A percentile compares a stretch with the other conserved stretches of the same genome.
phyloP scores from a whole-genome alignment of 64 coral and sea anemone genomes.

The Trachythela sp. region DNA sequence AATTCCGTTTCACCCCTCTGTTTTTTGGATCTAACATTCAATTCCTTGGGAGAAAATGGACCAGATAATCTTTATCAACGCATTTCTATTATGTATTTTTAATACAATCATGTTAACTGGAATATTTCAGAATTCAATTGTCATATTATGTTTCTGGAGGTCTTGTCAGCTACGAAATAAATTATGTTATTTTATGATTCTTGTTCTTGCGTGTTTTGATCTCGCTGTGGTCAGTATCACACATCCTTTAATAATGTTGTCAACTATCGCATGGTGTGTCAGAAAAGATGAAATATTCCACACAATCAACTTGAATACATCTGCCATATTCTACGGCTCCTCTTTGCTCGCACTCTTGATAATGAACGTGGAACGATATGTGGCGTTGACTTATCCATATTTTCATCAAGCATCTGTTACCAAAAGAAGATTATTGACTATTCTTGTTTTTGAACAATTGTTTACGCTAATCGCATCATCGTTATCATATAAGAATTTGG shows the following conservation, averaged over 20 bases:
- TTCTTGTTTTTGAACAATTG: neutral
- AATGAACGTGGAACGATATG: neutral
- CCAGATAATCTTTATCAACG: too few relatives aligned
- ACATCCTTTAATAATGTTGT: neutral
- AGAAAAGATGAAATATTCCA: neutral
- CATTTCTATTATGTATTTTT: neutral
- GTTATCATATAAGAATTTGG: neutral
- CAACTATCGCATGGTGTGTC: neutral
- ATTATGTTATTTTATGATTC: too few relatives aligned
- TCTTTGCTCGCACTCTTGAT: neutral
- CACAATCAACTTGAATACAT: neutral
- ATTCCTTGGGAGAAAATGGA: too few relatives aligned
- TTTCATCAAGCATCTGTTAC: neutral
- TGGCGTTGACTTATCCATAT: neutral
- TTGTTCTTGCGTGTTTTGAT: neutral
- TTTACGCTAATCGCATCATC: neutral
- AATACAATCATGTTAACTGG: neutral
- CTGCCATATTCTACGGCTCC: neutral
- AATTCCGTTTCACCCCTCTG: too few relatives aligned
- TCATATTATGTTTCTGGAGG: neutral
- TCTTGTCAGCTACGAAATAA: too few relatives aligned
- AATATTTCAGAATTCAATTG: neutral
- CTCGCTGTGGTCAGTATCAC: neutral
- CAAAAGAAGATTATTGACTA: neutral
- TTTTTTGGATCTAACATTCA: too few relatives aligned